phyloP scores from a whole-genome alignment of 2,113 vertebrate genomes.

The Odocoileus virginianus region DNA sequence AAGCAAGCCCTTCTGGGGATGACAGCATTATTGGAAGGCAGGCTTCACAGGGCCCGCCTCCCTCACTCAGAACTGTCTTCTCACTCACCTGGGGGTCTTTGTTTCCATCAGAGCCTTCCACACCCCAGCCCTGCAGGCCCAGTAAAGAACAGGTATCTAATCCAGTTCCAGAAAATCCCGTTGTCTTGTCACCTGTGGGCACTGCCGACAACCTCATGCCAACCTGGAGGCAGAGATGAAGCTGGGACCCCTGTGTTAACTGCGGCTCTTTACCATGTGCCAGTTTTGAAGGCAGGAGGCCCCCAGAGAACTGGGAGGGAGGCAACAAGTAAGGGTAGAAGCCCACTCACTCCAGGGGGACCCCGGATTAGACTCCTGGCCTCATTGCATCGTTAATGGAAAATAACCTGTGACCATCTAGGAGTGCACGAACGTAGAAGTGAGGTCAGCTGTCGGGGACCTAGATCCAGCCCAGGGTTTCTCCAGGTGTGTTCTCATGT shows the following conservation, averaged over 20 bases:
- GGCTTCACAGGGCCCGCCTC: background rate
- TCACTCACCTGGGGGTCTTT: background rate
- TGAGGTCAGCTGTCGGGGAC: fast-evolving
- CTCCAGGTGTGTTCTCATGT: background rate
- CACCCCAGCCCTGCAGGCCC: background rate
- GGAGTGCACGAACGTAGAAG: background rate
- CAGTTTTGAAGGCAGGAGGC: background rate
- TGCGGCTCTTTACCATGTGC: background rate
- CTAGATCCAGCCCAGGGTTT: background rate
- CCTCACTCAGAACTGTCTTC: background rate
- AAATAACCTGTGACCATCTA: background rate
- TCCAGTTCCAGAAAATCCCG: background rate
- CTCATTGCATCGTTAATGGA: background rate
- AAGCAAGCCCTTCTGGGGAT: background rate
- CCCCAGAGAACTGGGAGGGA: background rate
- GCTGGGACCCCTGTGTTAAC: background rate
- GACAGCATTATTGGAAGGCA: constrained; percentile 16
- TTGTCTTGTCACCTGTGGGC: background rate
- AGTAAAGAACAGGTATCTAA: background rate
- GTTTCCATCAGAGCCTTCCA: background rate
- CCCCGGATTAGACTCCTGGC: too few species aligned
- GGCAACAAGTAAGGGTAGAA: background rate
- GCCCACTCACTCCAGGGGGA: too few species aligned
- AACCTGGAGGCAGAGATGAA: background rate
- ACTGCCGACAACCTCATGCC: background rate